Conservation (phyloP, 2,888 invertebrate genomes). For the Noctua janthe region DNA sequence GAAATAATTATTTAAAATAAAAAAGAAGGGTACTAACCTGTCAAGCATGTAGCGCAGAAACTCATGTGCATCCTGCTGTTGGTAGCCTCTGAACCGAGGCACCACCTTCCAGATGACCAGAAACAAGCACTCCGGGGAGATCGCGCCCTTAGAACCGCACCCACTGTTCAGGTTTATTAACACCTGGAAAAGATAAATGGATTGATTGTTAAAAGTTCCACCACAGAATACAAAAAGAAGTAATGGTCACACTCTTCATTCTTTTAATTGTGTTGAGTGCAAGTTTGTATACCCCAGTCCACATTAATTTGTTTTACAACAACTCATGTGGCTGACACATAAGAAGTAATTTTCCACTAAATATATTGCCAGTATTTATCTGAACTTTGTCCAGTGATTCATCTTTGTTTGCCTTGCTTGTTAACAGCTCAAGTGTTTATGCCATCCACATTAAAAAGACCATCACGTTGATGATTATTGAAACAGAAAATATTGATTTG, state of each 20-base stretch:
- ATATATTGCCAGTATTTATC: conserved; percentile 4
- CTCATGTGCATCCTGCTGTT: conserved; percentile 97
- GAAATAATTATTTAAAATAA: background rate
- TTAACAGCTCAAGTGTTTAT: background rate
- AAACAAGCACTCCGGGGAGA: conserved; percentile 95
- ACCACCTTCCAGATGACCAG: conserved; percentile 96
- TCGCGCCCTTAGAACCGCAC: conserved; percentile 93
- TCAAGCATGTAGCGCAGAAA: conserved; percentile 96
- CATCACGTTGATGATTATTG: background rate
- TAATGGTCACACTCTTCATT: background rate
- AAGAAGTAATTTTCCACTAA: conserved; percentile 1
- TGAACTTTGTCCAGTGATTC: conserved; percentile 34
- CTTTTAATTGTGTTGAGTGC: background rate
- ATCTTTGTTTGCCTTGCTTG: conserved; percentile 11
- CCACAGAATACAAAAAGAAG: background rate
- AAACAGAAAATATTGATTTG: background rate
- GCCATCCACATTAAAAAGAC: conserved; percentile 8
- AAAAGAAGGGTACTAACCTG: conserved; percentile 78
- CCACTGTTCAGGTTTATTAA: conserved; percentile 92
- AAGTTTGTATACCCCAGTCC: background rate
- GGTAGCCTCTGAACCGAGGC: conserved; percentile 95
- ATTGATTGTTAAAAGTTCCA: background rate
- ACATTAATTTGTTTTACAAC: background rate
- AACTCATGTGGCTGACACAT: background rate
- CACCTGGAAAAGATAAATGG: conserved; percentile 83